Conservation (phyloP, 2,113 vertebrate species). For the Phyllostomus discolor region DNA sequence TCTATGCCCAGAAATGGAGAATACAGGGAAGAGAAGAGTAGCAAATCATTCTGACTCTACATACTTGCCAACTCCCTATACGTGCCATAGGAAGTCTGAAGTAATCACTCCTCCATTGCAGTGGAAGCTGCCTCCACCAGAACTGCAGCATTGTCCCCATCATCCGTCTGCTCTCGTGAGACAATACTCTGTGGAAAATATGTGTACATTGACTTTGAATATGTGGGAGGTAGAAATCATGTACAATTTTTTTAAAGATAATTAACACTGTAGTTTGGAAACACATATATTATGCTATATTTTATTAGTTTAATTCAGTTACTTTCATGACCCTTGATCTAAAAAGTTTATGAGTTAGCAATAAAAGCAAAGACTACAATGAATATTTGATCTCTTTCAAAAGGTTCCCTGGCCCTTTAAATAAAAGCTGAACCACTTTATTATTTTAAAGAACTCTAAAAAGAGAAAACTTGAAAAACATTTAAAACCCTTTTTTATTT, state of each 20-base stretch:
- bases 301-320: neutral
- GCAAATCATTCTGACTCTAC: neutral
- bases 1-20: neutral
- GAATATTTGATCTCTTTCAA: neutral
- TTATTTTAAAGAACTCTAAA: neutral
- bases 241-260: neutral
- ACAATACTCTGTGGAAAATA: neutral
- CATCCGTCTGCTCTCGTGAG: neutral
- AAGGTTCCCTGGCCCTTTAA: neutral
- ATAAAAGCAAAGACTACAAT: neutral
- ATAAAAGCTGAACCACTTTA: neutral
- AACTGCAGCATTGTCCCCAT: neutral
- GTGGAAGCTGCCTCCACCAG: neutral
- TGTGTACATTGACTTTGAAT: neutral
- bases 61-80: neutral
- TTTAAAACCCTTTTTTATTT: neutral
- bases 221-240: neutral
- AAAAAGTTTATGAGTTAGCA: neutral
- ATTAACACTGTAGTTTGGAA: neutral
- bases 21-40: neutral
- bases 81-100: neutral
- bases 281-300: neutral
- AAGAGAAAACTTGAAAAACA: neutral
- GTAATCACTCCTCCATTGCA: neutral
- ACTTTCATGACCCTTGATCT: neutral